Base-by-base conservation (phyloP, 2,113 vertebrate species). In the Oryzias melastigma region DNA sequence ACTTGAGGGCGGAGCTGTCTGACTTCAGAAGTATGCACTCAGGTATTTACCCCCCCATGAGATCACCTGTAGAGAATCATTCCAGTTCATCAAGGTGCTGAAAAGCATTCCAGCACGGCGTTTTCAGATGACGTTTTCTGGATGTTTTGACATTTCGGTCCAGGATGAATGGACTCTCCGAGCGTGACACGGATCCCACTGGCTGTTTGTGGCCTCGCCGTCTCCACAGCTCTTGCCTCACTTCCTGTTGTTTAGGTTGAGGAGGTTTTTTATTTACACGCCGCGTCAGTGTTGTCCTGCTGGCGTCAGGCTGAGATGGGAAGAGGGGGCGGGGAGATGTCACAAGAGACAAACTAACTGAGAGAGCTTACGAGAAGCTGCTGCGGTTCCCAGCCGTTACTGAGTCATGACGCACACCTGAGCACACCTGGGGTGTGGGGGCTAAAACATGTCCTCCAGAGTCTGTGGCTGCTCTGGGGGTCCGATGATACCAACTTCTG, bases 1-100 rank as follows among this genome's bases (percentile, higher is more conserved):
- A 7, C 54, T 43, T 0, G 15, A 59, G 48, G 66, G 70, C 24
- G 57, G 41, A 51, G 49, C 47, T 40, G 12, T 55, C 17, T 52
- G 4, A 62, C 47, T 52, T 18, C 27, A 50, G 0, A 73, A 59
- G 47, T 63, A 78, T 73, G 67, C 14, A 3, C 47, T 60, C 61
- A 77, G 82, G 82, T 73, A 83, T 85, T 74, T 54, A 1, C 42
- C 83, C 75, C 87, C 88, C 73, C 78, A 72, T 79, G 61, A 35
- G 15, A 51, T 57, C 58, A 69, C 66, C 58, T 54, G 5, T 12
- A 50, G 27, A 60, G 25, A n/a, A 57, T 0, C 10, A 15, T 74
- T 78, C 67, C 29, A 5, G 77, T 82, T 56, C 67, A 58, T 76
- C 52, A 1, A 62, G 65, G 53, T 29, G 3, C 1, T 67, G 41